Evolutionary conservation across 2,797 vertebrate genomes (phyloP), one percentile per base, ranked within the genome.

Genomic region (Rhincodon typus): DNA sequence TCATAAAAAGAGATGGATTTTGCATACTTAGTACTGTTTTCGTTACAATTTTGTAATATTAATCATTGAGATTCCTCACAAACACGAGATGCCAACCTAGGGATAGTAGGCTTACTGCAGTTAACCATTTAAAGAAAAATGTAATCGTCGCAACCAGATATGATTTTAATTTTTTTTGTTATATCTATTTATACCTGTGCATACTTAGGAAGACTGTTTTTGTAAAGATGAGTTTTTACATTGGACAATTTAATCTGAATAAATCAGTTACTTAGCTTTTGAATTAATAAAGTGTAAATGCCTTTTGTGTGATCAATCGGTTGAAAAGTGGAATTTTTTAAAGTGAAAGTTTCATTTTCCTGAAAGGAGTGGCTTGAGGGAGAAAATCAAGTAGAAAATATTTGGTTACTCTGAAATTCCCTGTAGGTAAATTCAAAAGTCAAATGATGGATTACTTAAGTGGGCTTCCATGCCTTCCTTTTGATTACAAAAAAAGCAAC

Each of bases 1-100:
- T 95, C 70, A 53, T 57, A 10, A 53, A 57, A 50, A 95, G 70
- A 72, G 12, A 74, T 94, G 38, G 19, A 0, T n/a, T 42, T 72
- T 95, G 94, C 70, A 77, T 95, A 19, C 74, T 53, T 77, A 77
- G 77, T 95, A 57, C 50, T 77, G 94, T 74, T 77, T 72, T 95
- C 74, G 77, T 95, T 95, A n/a, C 72, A 30, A 50, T 53, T 53
- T 74, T 95, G 70, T 95, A 95, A 72, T 94, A 50, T 94, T 74
- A 95, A 72, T 53, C 70, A 53, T 72, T 70, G 42, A 10, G 50
- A 57, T 77, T 5, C 42, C 53, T 77, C 53, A 53, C 30, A 53
- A 77, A n/a, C 94, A 30, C 69, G 46, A 95, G 72, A 46, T 95
- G 42, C 46, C 46, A 77, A 70, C 46, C 46, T n/a, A 21, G n/a